Base-by-base conservation (phyloP, 2,797 vertebrate genomes). In the Micromesistius poutassou region DNA sequence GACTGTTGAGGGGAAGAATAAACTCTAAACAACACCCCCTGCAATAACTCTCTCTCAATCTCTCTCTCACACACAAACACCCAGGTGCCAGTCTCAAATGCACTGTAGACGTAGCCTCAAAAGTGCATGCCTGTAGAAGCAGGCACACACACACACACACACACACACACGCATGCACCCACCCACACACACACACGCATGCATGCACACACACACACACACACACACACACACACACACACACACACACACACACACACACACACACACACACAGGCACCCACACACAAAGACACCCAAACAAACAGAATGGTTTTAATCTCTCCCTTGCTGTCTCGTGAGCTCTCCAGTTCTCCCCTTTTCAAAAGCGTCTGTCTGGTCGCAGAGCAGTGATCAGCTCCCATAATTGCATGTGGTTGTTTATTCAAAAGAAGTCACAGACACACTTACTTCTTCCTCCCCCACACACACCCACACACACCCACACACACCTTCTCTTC, bases 341-440 rank as follows among this genome's bases (percentile, higher is more conserved):
- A 25, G 72, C 35, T 22, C 35, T 73, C 22, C 36, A n/a, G 35
- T 73, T 46, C 72, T 36, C 22, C n/a, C 22, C 50, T 77, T 25
- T 78, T 40, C 72, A 77, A 72, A 40, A 73, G 38, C 76, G 70
- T 73, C 30, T 30, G 16, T 68, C 31, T 66, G 25, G n/a, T 74
- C 82, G 75, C 84, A 78, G 74, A 77, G 81, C 83, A 79, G 79
- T 82, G 85, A 86, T 85, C 87, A 78, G 68, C 75, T 74, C 80
- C 74, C 77, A 74, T 91, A 87, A 91, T 90, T 86, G 84, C 74
- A 2, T 83, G 81, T 81, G 79, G 78, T 80, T 80, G 83, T 78
- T 68, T 85, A 83, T 72, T 30, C 46, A 82, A 76, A 78, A 78
- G 73, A 74, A 76, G 42, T 19, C 42, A 85, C 79, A 77, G 73